Evolutionary conservation across 2,113 vertebrate genomes (phyloP), one percentile per base, ranked within the genome.

Genomic region (Murina feae): DNA sequence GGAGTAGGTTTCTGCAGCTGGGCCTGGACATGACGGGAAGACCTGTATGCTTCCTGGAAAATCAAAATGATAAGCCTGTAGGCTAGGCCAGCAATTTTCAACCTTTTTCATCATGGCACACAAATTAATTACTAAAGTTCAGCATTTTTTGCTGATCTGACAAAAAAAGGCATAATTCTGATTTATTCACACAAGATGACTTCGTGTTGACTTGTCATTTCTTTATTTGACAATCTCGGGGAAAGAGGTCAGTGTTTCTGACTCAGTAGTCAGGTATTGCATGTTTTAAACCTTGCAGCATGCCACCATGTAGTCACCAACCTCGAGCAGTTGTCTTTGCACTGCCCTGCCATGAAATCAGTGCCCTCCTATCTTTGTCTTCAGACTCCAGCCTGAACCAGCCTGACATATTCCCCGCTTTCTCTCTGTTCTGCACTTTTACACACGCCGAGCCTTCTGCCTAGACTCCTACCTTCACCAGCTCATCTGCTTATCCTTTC

Each of bases 401-500:
- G 1, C 14, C 28, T 1, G 39, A 28, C 2, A 4, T 8, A 12
- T 16, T 6, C 9, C 35, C 58, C 0, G 2, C 30, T 35, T 71
- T n/a, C 76, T 44, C 71, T 42, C 30, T 23, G n/a, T 63, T 76
- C 6, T 44, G 42, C 8, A 2, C 65, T 18, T 75, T 18, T 25
- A 44, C 58, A 6, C n/a, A 2, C 18, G 20, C 25, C 11, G 65
- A 66, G 37, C 66, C 37, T 9, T 65, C 30, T 20, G 35, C 32
- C 17, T 44, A 5, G 65, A 13, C 9, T 23, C 30, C 28, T 23
- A n/a, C 65, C 11, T n/a, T 80, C 58, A 20, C 23, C 6, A 30
- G 11, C 47, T 35, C 11, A 6, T 74, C 49, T 21, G 2, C 20
- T 35, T 18, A 20, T 18, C 65, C 42, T 63, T 60, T 16, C 51